Conservation (phyloP, 2,797 vertebrate species). For the Crocodylus rhombifer region DNA sequence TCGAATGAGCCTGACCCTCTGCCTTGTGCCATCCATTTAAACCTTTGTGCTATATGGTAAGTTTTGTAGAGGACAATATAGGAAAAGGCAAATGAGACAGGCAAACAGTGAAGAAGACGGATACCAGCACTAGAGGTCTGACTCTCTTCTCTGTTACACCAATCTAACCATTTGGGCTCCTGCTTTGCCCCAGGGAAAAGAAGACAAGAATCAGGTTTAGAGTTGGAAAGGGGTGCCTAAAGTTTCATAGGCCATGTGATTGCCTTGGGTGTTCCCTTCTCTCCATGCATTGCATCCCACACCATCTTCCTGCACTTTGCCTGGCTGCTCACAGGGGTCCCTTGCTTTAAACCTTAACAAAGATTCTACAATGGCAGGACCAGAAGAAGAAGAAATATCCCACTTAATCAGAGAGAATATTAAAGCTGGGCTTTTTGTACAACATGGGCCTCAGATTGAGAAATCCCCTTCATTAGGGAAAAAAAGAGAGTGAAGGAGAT, state of each 20-base stretch:
- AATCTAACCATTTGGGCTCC: background rate
- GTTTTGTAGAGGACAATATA: accelerated
- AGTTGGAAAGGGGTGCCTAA: background rate
- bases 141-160: background rate
- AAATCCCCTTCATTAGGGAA: background rate
- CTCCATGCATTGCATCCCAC: background rate
- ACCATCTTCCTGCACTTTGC: background rate
- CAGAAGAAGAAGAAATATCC: constrained; percentile 27
- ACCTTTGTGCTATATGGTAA: background rate
- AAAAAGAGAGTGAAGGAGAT: constrained; percentile 37
- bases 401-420: constrained; percentile 63
- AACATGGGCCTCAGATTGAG: constrained; percentile 43
- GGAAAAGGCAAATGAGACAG: background rate
- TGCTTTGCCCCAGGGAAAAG: background rate
- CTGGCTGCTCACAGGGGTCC: background rate
- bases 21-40: background rate
- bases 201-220: background rate
- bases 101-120: accelerated
- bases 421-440: constrained; percentile 56
- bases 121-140: background rate
- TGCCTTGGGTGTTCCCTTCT: background rate
- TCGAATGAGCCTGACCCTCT: constrained; percentile 1
- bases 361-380: background rate
- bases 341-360: constrained; percentile 27
- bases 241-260: accelerated